Base-by-base conservation (phyloP, 2,888 invertebrate species). In the Chrysomela aeneicollis region DNA sequence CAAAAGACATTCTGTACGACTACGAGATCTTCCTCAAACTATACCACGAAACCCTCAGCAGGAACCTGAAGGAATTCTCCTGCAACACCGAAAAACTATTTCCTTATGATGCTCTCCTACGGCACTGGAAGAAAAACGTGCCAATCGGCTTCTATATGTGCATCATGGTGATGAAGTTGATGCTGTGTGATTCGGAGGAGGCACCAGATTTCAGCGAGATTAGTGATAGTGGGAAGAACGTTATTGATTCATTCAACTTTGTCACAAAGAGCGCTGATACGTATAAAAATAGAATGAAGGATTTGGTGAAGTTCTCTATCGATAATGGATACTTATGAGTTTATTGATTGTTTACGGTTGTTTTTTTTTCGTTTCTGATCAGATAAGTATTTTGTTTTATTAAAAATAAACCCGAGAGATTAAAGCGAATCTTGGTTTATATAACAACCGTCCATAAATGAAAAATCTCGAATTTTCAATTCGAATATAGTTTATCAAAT, bases 1-100 rank as follows among this genome's bases (percentile, higher is more conserved):
- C 73, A 0, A 73, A 72, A 30, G 70, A 76, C 17, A 65, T 73
- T 12, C 64, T 78, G 1, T 58, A 72, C 49, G 54, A 77, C 32
- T 76, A 71, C 32, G 68, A 77, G 17, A 61, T 68, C 5, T 67
- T 76, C 18, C 59, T 80, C 6, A 59, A 71, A 10, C 62, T 71
- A 18, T 81, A 81, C 62, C 67, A 80, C 59, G 65, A 76, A 30
- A 71, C 72, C 1, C 42, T 80, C 5, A 62, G 67, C 2, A 66
- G 67, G 6, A 69, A 59, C 62, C 62, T 79, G 4, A 30, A 18
- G 46, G 57, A 67, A 55, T 71, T 73, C 35, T 37, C 55, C 2
- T 55, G 55, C 21, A 37, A 55, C 15, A 9, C 21, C 21, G 55
- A 42, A n/a, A 46, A 57, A 46, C 8, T 57, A 46, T 57, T 57